A percentile compares a stretch with the other conserved stretches of the same genome.
Evolutionary conservation across 2,113 vertebrate genomes (phyloP).

Genomic region (Ochotona curzoniae): DNA sequence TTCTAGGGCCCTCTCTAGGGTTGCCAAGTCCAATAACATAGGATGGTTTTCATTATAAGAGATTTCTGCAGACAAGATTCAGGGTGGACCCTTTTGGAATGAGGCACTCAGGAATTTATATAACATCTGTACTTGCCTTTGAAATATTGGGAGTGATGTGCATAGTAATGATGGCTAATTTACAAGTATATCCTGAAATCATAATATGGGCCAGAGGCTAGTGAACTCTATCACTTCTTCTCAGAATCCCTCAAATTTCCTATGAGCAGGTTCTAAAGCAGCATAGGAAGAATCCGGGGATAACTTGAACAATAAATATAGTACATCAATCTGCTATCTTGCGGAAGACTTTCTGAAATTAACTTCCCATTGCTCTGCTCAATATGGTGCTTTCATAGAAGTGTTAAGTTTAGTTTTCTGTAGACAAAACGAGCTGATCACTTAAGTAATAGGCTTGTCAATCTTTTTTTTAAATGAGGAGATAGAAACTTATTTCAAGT

Average conservation of each 20-base stretch:
- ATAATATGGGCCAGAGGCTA: not conserved
- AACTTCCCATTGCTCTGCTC: not conserved
- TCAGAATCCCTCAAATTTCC: not conserved
- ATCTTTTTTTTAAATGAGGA: not conserved
- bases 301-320: not conserved
- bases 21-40: slow-evolving; percentile 20
- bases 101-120: slow-evolving; percentile 34
- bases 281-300: not conserved
- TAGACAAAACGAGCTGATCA: not conserved
- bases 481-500: too few species aligned
- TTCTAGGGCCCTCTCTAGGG: slow-evolving; percentile 2
- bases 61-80: slow-evolving; percentile 9
- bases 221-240: not conserved
- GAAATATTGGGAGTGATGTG: slow-evolving; percentile 5
- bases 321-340: not conserved
- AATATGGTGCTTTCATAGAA: not conserved
- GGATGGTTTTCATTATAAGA: slow-evolving; percentile 67
- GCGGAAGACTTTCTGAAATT: slow-evolving; percentile 2
- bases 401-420: not conserved
- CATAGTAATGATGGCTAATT: slow-evolving; percentile 8
- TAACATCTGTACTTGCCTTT: slow-evolving; percentile 58
- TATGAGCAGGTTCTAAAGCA: not conserved
- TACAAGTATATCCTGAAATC: not conserved
- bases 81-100: not conserved
- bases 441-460: not conserved